Base-by-base conservation (phyloP, 2,113 vertebrate species). In the Gnathonemus longibarbis region DNA sequence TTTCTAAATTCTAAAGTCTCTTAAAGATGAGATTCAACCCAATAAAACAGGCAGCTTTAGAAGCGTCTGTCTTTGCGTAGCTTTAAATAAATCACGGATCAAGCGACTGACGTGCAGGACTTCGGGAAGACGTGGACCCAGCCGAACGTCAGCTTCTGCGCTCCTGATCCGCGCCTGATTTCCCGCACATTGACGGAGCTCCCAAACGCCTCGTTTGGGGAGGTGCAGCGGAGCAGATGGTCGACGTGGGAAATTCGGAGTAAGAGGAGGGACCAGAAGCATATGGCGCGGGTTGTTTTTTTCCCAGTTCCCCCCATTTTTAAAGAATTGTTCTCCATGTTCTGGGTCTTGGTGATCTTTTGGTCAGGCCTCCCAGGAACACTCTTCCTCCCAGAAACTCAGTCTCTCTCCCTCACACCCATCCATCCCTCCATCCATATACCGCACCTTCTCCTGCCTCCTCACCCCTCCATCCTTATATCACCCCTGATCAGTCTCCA, bases 291-390 rank as follows among this genome's bases (percentile, higher is more conserved):
- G 35, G 66, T 46, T 53, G 27, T 35, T 48, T 53, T 24, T 90
- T 91, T 74, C 85, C 77, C 90, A 35, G 91, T 1, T 86, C 58
- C 89, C 56, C 89, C 21, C 42, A 56, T 80, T 84, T 58, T 50
- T 56, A 10, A 19, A 31, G 27, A 77, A 77, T 35, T 77, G 70
- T 39, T 35, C 70, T 27, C 62, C 62, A 21, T 56, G 17, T 56
- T 27, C 58, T 27, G 58, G 24, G 24, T 66, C n/a, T 66, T 27
- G 58, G n/a, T 27, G n/a, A 66, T 31, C 31, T 92, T 91, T 87
- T 89, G 92, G 93, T 93, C 91, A 91, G 88, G 91, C 93, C 90
- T 91, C 90, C 90, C 50, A 86, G 91, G 90, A 52, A 87, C 31
- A 45, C 52, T 10, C 77, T 49, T 7, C 35, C 45, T 66, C 42